Evolutionary conservation across 2,888 invertebrate species (phyloP).

Genomic region (Rhodophaea formosa): DNA sequence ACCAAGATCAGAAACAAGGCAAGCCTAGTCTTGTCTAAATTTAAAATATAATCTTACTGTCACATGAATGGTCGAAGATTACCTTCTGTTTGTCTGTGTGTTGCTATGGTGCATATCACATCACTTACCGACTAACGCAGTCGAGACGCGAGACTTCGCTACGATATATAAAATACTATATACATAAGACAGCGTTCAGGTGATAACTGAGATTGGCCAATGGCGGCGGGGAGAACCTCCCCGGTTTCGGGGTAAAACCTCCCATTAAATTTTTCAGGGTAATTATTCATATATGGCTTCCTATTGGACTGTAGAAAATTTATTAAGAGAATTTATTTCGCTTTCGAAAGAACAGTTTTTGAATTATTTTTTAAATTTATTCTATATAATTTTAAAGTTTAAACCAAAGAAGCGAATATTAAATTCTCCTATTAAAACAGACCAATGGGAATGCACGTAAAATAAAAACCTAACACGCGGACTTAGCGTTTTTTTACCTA

Average conservation of each 20-base stretch:
- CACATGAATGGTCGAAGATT: neutral
- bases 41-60: neutral
- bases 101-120: slow-evolving; percentile 51
- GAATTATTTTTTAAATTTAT: neutral
- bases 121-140: slow-evolving; percentile 41
- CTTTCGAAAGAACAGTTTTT: neutral
- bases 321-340: neutral
- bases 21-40: neutral
- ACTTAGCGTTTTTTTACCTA: neutral
- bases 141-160: slow-evolving; percentile 26
- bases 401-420: neutral
- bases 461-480: neutral
- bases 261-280: neutral
- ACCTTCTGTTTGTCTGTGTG: slow-evolving; percentile 27
- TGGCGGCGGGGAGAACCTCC: slow-evolving; percentile 6
- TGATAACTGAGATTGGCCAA: slow-evolving; percentile 22
- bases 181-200: slow-evolving; percentile 43
- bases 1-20: too few relatives aligned
- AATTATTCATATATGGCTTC: neutral
- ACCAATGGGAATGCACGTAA: neutral
- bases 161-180: slow-evolving; percentile 61
- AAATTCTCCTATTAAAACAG: neutral
- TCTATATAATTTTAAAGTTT: neutral
- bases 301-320: neutral
- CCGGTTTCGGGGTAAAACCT: neutral